Evolutionary conservation across 2,888 invertebrate genomes (phyloP).

Genomic region (Tenthredo mesomela): DNA sequence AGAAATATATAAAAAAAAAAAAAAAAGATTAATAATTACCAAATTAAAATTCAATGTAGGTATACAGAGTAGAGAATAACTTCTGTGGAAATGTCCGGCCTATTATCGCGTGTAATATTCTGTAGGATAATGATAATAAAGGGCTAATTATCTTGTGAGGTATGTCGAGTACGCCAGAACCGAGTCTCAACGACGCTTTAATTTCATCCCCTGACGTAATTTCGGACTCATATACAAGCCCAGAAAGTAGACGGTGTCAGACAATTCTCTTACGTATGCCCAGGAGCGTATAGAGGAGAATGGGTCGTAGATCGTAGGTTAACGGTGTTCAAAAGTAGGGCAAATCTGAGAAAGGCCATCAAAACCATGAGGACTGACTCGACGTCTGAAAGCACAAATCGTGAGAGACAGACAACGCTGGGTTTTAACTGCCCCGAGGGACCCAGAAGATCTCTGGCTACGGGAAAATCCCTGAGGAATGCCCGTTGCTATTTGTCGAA

Average conservation of each 20-base stretch:
- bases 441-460: conserved; percentile 24
- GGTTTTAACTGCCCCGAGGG: conserved; percentile 42
- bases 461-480: conserved; percentile 41
- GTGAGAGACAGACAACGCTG: conserved; percentile 33
- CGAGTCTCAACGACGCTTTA: background rate
- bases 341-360: conserved; percentile 43
- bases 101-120: conserved; percentile 17
- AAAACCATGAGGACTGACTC: conserved; percentile 30
- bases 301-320: conserved; percentile 44
- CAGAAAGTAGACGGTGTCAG: background rate
- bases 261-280: conserved; percentile 22
- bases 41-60: background rate
- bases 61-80: background rate
- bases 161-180: background rate
- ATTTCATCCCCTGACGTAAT: conserved; percentile 16
- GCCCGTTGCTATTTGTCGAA: conserved; percentile 28
- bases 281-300: background rate
- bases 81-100: background rate
- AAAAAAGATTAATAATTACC: too few species aligned
- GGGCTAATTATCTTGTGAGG: conserved; percentile 7
- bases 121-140: background rate
- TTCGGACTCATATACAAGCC: conserved; percentile 4
- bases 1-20: too few species aligned
- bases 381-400: conserved; percentile 32
- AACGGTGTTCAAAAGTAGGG: conserved; percentile 36